These are phyloP conservation scores for Melanaphis sacchari DNA, from an alignment of 1,140 invertebrate genomes.

Conservation along the genomic window DNA sequence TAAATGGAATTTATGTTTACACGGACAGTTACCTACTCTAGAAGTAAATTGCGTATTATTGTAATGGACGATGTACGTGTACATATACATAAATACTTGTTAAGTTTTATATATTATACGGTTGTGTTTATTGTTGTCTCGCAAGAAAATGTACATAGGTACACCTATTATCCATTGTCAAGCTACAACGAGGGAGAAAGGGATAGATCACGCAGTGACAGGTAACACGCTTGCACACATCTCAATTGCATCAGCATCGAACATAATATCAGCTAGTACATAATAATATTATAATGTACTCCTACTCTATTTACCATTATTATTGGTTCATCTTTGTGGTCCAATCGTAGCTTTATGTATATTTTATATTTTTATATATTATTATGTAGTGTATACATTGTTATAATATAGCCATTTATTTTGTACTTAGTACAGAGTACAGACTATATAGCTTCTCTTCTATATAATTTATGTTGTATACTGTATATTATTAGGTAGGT, in stretches of 20 bases:
- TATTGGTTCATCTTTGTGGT: background rate
- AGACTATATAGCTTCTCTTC: background rate
- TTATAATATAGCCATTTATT: background rate
- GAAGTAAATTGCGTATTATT: slow-evolving; percentile 9
- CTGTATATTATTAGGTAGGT: background rate
- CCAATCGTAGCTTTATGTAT: background rate
- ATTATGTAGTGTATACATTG: too few species aligned
- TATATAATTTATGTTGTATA: background rate
- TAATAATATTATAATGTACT: background rate
- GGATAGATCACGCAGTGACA: background rate
- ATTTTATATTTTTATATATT: too few species aligned
- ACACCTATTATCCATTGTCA: slow-evolving; percentile 1
- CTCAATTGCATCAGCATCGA: background rate
- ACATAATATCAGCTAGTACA: background rate
- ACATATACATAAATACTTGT: background rate
- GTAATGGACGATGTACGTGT: background rate
- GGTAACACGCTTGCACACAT: slow-evolving; percentile 1
- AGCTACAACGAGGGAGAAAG: background rate
- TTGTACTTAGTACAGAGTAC: background rate
- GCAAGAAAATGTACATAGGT: background rate
- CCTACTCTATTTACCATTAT: background rate
- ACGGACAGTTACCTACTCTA: background rate
- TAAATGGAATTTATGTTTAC: background rate
- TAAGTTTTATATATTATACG: background rate
- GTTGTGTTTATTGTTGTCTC: background rate